Base-by-base conservation (phyloP, 1,140 invertebrate genomes). In the Drosophila biarmipes region DNA sequence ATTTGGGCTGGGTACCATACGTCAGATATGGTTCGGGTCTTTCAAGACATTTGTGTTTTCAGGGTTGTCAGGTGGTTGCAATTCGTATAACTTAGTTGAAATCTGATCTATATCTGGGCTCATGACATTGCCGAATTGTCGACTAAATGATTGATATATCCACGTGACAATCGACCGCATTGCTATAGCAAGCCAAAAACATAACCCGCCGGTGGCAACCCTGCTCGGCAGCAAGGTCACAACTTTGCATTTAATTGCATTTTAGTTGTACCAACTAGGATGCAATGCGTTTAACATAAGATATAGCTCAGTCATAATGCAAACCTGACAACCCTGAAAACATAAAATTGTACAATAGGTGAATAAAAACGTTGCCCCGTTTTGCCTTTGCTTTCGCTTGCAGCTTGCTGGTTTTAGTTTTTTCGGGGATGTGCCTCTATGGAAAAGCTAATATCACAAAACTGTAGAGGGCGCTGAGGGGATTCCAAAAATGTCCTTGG, bases 1-100 rank as follows among this genome's bases (percentile, higher is more conserved):
- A 61, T 67, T 82, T 17, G 21, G 38, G 29, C 15, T 46, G 31
- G 66, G 37, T 46, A 37, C 42, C 29, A 46, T 67, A 31, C 43
- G 43, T 80, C 46, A 56, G 54, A 56, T 76, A 57, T 66, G 58
- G 64, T 53, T 49, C 29, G 19, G 62, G 46, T 53, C 21, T 63
- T 72, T 40, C n/a, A 43, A 59, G 37, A 24, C 48, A 45, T 57
- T 87, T 77, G 37, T 17, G 63, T 71, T 75, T 71, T 43, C 48
- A 85, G 82, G 84, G 81, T 82, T 86, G 81, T 82, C 82, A 87
- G 53, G 73, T 55, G 34, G 7, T 58, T 42, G 38, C 34, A 19
- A 8, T 12, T 34, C 29, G 14, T 19, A 51, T 17, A 56, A 6
- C 5, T 69, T 24, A 4, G 5, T 10, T 53, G 27, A 37, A 19